phyloP scores from a whole-genome alignment of 2,113 vertebrate genomes.

The Tonatia bakeri region DNA sequence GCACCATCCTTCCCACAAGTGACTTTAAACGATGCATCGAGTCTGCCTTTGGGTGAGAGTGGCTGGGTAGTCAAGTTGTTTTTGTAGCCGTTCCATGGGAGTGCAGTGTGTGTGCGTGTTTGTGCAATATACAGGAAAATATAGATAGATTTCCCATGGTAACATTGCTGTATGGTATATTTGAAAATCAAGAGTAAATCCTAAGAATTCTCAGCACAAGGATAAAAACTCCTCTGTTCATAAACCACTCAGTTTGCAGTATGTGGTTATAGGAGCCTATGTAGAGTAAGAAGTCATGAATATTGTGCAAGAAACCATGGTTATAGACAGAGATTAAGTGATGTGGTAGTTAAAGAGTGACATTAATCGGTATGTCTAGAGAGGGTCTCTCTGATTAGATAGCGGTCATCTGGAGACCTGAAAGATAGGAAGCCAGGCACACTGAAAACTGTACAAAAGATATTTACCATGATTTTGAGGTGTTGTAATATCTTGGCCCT shows the following conservation, averaged over 20 bases:
- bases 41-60: neutral
- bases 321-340: neutral
- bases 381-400: neutral
- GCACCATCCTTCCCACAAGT: neutral
- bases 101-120: neutral
- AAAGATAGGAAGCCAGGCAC: neutral
- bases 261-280: neutral
- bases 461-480: neutral
- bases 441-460: neutral
- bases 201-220: too few species aligned
- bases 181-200: too few species aligned
- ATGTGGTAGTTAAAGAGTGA: neutral
- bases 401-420: neutral
- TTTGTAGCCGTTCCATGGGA: accelerated
- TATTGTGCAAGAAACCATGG: neutral
- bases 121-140: neutral
- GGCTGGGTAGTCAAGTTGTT: accelerated
- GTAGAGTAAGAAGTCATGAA: neutral
- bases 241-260: neutral
- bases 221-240: neutral
- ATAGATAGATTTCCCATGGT: neutral
- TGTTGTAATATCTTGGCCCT: neutral
- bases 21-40: neutral
- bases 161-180: too few species aligned
- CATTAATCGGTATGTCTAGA: neutral